Evolutionary conservation across 2,113 vertebrate species (phyloP), one percentile per base, ranked within the genome.

Genomic region (Microcebus jonahi): DNA sequence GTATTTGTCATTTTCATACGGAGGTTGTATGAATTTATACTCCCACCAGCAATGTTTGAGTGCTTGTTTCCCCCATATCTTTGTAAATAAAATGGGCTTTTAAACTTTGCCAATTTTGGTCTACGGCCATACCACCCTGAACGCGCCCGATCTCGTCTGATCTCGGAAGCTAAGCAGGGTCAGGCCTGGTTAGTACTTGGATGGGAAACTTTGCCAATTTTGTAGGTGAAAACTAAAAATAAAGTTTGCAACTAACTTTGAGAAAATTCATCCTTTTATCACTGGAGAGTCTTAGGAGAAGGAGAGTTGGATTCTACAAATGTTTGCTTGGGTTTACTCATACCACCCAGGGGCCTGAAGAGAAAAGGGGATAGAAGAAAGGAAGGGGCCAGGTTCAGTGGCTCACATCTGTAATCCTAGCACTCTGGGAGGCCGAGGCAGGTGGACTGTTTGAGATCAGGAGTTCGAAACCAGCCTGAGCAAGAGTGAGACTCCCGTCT

Each of bases 1-100:
- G 17, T 5, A 55, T n/a, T n/a, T 95, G 8, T 85, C 50, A 57
- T 90, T 81, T 94, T 90, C 71, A 48, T 50, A 29, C 3, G 18
- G 45, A 57, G 80, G 11, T 31, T 42, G 15, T 42, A 36, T 21
- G 61, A 92, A 18, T 70, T 90, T 88, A 9, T 48, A 29, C 8
- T 61, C 82, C n/a, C 2, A 85, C 39, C 82, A 91, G 67, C 53
- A 53, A 6, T 18, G 4, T 81, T 15, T 10, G 20, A 68, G 31
- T 45, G 6, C 34, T 65, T 25, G 20, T 59, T 61, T 86, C 65
- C 21, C 21, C 65, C 36, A 34, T 82, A 34, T 4, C 18, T 85
- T 95, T 97, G 15, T 65, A 73, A 91, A 80, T 53, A 88, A 92
- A 85, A 65, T 34, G 34, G 23, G 50, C 36, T 31, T 70, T 91